Evolutionary conservation across 2,888 invertebrate species (phyloP).

Genomic region (Hololepta plana): DNA sequence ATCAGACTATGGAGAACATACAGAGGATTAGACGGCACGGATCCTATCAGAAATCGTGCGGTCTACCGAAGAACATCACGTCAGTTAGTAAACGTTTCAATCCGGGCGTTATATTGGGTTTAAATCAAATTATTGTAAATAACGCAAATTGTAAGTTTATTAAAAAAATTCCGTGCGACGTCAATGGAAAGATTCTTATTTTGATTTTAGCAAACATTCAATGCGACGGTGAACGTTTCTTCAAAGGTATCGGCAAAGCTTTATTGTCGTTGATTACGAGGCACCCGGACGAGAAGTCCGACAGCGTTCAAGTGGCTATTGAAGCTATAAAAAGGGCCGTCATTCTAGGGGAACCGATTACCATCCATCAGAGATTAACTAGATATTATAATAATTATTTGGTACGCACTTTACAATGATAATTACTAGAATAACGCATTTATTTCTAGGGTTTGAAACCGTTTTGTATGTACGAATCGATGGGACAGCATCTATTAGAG

Average conservation of each 20-base stretch:
- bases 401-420: conserved; percentile 26
- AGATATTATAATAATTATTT: conserved; percentile 46
- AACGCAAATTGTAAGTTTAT: conserved; percentile 19
- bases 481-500: conserved; percentile 46
- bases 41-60: conserved; percentile 6
- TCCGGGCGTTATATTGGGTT: conserved; percentile 22
- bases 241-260: conserved; percentile 47
- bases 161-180: too few species aligned
- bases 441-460: conserved; percentile 47
- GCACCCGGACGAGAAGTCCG: conserved; percentile 34
- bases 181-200: background rate
- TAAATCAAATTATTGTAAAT: conserved; percentile 22
- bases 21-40: conserved; percentile 14
- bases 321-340: conserved; percentile 45
- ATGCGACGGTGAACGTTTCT: conserved; percentile 49
- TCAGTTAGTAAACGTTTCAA: conserved; percentile 20
- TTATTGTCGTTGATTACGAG: conserved; percentile 45
- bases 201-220: conserved; percentile 19
- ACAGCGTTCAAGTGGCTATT: conserved; percentile 44
- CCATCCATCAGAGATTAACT: conserved; percentile 47
- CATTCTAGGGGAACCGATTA: conserved; percentile 43
- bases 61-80: conserved; percentile 19
- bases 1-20: conserved; percentile 22
- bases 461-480: conserved; percentile 51
- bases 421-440: background rate